A percentile compares a stretch with the other conserved stretches of the same genome.
These are phyloP conservation scores for Mormyrus hasselquistii DNA, from an alignment of 2,797 vertebrate species.

Conservation along the genomic window DNA sequence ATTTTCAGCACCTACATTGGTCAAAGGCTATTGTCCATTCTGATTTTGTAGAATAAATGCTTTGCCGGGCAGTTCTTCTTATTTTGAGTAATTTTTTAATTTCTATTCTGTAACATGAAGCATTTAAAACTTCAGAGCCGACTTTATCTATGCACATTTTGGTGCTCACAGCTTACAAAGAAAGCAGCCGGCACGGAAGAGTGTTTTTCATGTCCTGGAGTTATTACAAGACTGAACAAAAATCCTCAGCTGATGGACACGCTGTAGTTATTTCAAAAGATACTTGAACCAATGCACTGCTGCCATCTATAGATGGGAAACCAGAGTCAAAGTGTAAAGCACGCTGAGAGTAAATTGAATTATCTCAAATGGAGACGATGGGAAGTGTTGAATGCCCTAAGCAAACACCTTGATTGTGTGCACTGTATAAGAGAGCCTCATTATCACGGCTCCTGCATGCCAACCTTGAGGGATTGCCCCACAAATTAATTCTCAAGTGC, in stretches of 20 bases:
- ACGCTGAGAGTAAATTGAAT: conserved; percentile 43
- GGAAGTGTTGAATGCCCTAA: conserved; percentile 30
- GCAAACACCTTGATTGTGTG: conserved; percentile 25
- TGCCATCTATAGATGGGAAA: conserved; percentile 55
- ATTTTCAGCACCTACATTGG: conserved; percentile 62
- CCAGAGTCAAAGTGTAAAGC: conserved; percentile 46
- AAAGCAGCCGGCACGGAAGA: conserved; percentile 6
- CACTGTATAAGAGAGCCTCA: conserved; percentile 18
- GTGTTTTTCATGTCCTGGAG: conserved; percentile 43
- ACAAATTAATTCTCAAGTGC: conserved; percentile 12
- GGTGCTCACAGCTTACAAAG: conserved; percentile 8
- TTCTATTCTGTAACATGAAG: conserved; percentile 6
- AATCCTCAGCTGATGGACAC: conserved; percentile 47
- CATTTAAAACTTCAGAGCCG: conserved; percentile 13
- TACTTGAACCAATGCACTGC: conserved; percentile 44
- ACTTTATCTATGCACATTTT: conserved; percentile 19
- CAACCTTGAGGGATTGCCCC: background rate
- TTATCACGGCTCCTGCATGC: conserved; percentile 14
- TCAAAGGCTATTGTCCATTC: conserved; percentile 55
- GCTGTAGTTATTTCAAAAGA: conserved; percentile 51
- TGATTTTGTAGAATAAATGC: conserved; percentile 65
- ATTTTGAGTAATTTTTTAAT: conserved; percentile 18
- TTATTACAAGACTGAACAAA: conserved; percentile 57
- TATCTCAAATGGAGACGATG: conserved; percentile 32
- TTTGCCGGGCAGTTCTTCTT: conserved; percentile 45